Base-by-base conservation (phyloP, 1,140 invertebrate genomes). In the Drosophila takahashii region DNA sequence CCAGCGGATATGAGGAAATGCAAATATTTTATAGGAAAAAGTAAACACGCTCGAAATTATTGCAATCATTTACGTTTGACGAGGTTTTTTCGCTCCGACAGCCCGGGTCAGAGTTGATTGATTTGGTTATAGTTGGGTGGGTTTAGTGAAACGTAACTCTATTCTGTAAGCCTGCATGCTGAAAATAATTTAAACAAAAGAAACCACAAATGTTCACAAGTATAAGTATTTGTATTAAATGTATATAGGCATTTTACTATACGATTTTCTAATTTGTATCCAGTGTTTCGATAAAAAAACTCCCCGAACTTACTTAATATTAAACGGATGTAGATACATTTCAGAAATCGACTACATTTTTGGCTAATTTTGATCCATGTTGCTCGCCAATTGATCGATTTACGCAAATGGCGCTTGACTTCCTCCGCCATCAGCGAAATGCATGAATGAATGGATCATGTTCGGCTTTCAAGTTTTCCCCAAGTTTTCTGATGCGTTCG, bases 401-500 rank as follows among this genome's bases (percentile, higher is more conserved):
- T 70, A 11, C 36, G 51, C 65, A 57, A 71, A 71, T 71, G 67
- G 67, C 67, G 66, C 41, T 70, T 47, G 51, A 71, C 67, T 70
- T 36, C 27, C 64, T 34, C 51, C 42, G 26, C 34, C 48, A 69
- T 45, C 47, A 16, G 39, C 61, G 18, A 32, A 66, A 66, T 45
- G 42, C 34, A 70, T 70, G 64, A 70, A 71, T 71, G 65, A 71
- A 70, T 70, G 67, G 67, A 70, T 71, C 65, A 54, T 71, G 67
- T 53, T 53, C 22, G 41, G 41, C 27, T 41, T 53, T 58, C 57
- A 62, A 41, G 66, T 47, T 56, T 18, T 48, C 37, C 47, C 42
- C 42, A 34, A 53, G 6, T 32, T 45, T 60, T 29, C n/a, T 18
- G 61, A 15, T 22, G 29, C 36, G 44, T 29, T n/a, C 42, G 13